Base-by-base conservation (phyloP, 2,113 vertebrate species). In the Lepisosteus oculatus region DNA sequence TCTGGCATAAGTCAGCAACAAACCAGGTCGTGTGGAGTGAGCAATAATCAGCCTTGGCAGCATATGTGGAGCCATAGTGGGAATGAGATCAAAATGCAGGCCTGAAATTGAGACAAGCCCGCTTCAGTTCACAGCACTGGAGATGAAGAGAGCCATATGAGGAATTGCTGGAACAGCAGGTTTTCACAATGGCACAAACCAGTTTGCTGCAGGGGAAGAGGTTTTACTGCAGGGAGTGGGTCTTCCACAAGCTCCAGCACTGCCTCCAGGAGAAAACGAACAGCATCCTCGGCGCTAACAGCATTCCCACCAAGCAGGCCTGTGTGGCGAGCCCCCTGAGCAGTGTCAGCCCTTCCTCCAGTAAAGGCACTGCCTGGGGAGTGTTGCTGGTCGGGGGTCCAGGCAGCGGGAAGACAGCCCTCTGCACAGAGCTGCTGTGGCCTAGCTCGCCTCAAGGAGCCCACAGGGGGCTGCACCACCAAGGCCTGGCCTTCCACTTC, bases 151-250 rank as follows among this genome's bases (percentile, higher is more conserved):
- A 82, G 76, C 83, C 79, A 81, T 90, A 86, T 94, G 92, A 94
- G 83, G 81, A 85, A 71, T 72, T 84, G 76, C 76, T 79, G 89
- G 86, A 87, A 86, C 84, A 80, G 74, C 89, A 83, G 86, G 89
- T 83, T 80, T 86, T 77, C 89, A 93, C 87, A 85, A 98, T 98
- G 97, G 95, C 97, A 82, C 96, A 98, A 82, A 97, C 94, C 72
- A 98, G 97, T 90, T 92, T 98, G 84, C 93, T 99, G 85, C 95
- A 97, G 88, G 97, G 97, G 75, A 99, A 99, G 74, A 95, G 92
- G 76, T 99, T 99, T 85, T 98, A 98, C 89, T 99, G 97, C 89
- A 89, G 97, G 82, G 97, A 99, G 85, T 99, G 97, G 97, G 95
- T 97, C 83, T 99, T 99, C 90, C 97, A 99, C 79, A 98, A 98